A percentile compares a stretch with the other conserved stretches of the same genome.
These are phyloP conservation scores for Vannuccia rotundouncinata DNA, from an alignment of 2,888 invertebrate species.

Conservation along the genomic window DNA sequence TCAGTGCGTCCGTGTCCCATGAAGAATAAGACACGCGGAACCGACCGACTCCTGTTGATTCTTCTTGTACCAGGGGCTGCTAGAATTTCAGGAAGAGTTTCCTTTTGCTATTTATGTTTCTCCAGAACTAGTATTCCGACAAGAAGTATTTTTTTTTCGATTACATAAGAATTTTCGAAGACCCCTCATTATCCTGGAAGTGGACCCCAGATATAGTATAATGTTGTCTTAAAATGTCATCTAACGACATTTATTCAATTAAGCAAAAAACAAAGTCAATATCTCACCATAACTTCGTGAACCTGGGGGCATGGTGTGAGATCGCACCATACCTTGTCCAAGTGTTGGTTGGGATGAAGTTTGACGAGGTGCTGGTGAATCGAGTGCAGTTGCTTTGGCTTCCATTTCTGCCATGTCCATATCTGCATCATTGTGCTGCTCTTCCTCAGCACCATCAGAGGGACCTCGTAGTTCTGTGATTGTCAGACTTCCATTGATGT, in stretches of 20 bases:
- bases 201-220: too few species aligned
- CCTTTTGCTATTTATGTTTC: too few species aligned
- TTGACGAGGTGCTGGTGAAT: neutral
- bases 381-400: neutral
- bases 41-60: too few species aligned
- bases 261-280: neutral
- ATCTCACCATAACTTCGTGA: conserved; percentile 12
- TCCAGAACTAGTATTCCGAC: too few species aligned
- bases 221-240: neutral
- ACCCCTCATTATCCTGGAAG: too few species aligned
- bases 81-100: too few species aligned
- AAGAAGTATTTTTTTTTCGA: too few species aligned
- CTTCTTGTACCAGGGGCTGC: too few species aligned
- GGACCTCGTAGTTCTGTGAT: neutral
- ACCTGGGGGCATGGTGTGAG: conserved; percentile 20
- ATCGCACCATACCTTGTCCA: neutral
- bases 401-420: conserved; percentile 28
- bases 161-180: too few species aligned
- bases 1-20: too few species aligned
- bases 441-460: neutral
- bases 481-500: neutral
- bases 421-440: neutral
- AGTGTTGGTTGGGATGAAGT: neutral
- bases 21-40: too few species aligned
- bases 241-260: neutral